Evolutionary conservation across 2,888 invertebrate genomes (phyloP), one percentile per base, ranked within the genome.

Genomic region (Bursaphelenchus okinawaensis): DNA sequence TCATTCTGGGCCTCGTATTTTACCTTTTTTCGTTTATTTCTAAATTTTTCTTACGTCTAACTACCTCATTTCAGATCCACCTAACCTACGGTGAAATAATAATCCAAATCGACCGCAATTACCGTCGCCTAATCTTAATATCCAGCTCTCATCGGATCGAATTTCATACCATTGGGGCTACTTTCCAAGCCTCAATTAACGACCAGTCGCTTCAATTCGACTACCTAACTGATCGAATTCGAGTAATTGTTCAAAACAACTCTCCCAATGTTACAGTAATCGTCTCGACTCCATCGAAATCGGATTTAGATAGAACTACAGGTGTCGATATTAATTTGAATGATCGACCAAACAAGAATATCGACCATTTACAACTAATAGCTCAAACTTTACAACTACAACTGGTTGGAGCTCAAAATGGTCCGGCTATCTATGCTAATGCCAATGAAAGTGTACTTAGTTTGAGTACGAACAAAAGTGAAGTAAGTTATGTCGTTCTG

Each of bases 51-150:
- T n/a, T n/a, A n/a, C n/a, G n/a, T n/a, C n/a, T n/a, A n/a, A n/a
- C n/a, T n/a, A n/a, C n/a, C n/a, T n/a, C n/a, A n/a, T n/a, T 40
- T 4, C 40, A 40, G 40, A 40, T 40, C 40, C 60, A 59, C 60
- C 23, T 59, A 20, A 59, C 31, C 60, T 59, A 59, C 26, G 60
- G 60, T n/a, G 19, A 59, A 20, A 59, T 59, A 19, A 40, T 59
- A 24, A 20, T 59, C 22, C 60, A 59, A 40, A 58, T 59, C 20
- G 60, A 59, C 60, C 31, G 50, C 50, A 54, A 59, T 52, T 59
- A 16, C 19, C 60, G 60, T n/a, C 60, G 60, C 16, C 24, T 59
- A 29, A 59, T 59, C 28, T n/a, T 59, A 19, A 16, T 59, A 9
- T 40, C 60, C 20, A 19, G 40, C 52, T 31, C 50, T 2, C 60